Evolutionary conservation across 1,140 invertebrate species (phyloP), one percentile per base, ranked within the genome.

Genomic region (Chymomyza costata): DNA sequence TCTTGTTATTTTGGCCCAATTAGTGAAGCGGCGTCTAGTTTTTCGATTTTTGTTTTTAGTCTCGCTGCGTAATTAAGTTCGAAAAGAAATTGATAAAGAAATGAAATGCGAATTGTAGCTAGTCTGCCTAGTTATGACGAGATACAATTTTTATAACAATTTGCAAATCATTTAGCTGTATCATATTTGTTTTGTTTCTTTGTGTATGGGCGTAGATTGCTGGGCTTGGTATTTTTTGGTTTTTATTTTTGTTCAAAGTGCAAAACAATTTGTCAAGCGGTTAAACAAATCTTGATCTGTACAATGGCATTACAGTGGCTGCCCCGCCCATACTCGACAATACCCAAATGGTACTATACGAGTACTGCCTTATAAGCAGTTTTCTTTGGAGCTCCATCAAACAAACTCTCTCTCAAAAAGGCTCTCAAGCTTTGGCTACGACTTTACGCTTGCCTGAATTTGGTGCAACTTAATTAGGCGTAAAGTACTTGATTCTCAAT

Each of bases 131-230:
- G n/a, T n/a, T n/a, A n/a, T n/a, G n/a, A n/a, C n/a, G n/a, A n/a
- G n/a, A n/a, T n/a, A 28, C 21, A 30, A 51, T 47, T 8, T 16
- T 39, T 30, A 44, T 57, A 35, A 58, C 43, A 62, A 61, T 71
- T 73, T 71, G 62, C 64, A 63, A 65, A 63, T 66, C 55, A 60
- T 49, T 60, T 70, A 8, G 21, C n/a, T n/a, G n/a, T n/a, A n/a
- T n/a, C n/a, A n/a, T n/a, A n/a, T n/a, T n/a, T n/a, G 21, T 25
- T 25, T 5, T 25, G 3, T 25, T 3, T 5, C 21, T 25, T 25
- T 25, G 21, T n/a, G 8, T 8, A 25, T 25, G 21, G 8, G 21
- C 8, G 3, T 25, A 8, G 21, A 25, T n/a, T n/a, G 21, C 21
- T 8, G 8, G 8, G 21, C 21, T 25, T 25, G 21, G 21, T 5